A percentile compares a stretch with the other conserved stretches of the same genome.
Evolutionary conservation across 2,113 vertebrate genomes (phyloP).

Genomic region (Pelusios castaneus): DNA sequence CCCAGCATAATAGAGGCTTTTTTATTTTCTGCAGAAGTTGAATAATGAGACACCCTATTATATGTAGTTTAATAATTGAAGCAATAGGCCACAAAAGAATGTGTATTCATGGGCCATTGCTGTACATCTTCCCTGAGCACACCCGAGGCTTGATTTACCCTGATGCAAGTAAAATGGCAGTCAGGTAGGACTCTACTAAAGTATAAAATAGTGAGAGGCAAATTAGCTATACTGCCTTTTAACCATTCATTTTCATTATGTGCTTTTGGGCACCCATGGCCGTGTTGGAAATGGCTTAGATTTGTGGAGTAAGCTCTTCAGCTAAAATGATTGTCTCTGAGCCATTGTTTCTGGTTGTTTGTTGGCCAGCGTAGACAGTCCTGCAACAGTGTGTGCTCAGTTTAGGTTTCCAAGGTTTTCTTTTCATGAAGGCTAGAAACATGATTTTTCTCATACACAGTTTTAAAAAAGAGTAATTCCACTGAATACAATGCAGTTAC

Average conservation of each 20-base stretch:
- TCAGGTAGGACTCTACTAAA: not conserved
- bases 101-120: not conserved
- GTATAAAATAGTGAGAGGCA: not conserved
- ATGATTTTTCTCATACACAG: not conserved
- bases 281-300: not conserved
- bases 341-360: not conserved
- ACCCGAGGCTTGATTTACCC: not conserved
- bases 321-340: slow-evolving; percentile 4
- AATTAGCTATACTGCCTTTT: not conserved
- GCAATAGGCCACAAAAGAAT: slow-evolving; percentile 38
- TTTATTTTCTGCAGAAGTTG: slow-evolving; percentile 47
- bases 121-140: not conserved
- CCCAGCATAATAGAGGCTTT: not conserved
- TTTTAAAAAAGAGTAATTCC: not conserved
- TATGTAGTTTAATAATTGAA: slow-evolving; percentile 17
- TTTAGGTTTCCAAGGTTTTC: not conserved
- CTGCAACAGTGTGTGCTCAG: not conserved
- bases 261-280: not conserved
- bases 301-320: not conserved
- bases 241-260: not conserved
- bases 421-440: not conserved
- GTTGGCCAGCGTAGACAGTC: not conserved
- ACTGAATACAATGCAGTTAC: not conserved
- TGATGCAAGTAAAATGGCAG: too few species aligned
- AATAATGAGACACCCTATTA: slow-evolving; percentile 50